Evolutionary conservation across 1,140 invertebrate species (phyloP).

Genomic region (Phenacoccus solenopsis): DNA sequence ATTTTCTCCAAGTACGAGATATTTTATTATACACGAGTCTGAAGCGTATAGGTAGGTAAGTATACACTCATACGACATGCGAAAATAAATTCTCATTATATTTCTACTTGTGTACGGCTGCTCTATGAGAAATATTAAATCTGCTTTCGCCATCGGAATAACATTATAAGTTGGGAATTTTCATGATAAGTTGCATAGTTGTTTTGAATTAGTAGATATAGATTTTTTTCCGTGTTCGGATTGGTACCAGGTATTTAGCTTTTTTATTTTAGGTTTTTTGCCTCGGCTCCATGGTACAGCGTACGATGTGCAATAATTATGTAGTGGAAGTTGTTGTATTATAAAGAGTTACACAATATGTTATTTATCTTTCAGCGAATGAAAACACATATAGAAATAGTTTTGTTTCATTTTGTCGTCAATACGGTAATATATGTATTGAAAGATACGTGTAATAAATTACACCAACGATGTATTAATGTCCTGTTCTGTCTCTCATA

Average conservation of each 20-base stretch:
- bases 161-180: neutral
- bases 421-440: neutral
- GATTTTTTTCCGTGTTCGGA: neutral
- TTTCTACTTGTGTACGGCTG: neutral
- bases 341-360: neutral
- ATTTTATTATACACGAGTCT: neutral
- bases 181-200: neutral
- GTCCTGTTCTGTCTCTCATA: neutral
- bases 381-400: neutral
- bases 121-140: neutral
- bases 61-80: neutral
- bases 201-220: neutral
- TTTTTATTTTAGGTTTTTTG: neutral
- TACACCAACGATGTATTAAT: neutral
- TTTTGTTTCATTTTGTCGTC: conserved; percentile 2
- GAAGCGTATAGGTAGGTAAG: too few species aligned
- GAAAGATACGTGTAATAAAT: neutral
- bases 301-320: neutral
- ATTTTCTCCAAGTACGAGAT: neutral
- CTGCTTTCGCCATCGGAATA: neutral
- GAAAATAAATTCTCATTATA: neutral
- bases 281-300: neutral
- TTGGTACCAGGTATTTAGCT: neutral
- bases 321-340: neutral
- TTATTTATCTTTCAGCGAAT: neutral